These are phyloP conservation scores for Mesaphorura yosii DNA, from an alignment of 1,140 invertebrate species.

Conservation along the genomic window DNA sequence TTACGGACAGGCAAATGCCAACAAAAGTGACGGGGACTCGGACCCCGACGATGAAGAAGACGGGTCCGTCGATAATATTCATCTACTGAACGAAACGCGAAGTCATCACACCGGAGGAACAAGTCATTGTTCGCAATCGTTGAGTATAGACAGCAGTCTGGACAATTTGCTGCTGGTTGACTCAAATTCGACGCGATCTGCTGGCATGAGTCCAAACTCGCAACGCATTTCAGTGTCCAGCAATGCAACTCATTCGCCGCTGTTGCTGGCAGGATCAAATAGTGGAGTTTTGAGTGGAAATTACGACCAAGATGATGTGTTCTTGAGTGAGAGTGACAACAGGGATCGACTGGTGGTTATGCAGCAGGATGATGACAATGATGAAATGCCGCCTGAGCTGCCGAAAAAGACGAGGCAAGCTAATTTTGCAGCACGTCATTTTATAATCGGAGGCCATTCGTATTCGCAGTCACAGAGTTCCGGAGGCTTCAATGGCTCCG, in stretches of 20 bases:
- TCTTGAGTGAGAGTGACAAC: constrained; percentile 8
- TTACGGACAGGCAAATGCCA: too few species aligned
- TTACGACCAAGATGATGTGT: constrained; percentile 28
- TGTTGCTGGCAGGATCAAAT: background rate
- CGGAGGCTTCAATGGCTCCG: background rate
- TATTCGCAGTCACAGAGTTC: background rate
- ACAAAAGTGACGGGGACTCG: too few species aligned
- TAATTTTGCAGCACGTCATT: constrained; percentile 2
- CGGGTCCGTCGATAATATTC: too few species aligned
- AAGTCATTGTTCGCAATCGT: constrained; percentile 26
- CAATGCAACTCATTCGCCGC: background rate
- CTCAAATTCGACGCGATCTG: constrained; percentile 20
- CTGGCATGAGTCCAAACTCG: constrained; percentile 28
- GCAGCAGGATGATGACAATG: background rate
- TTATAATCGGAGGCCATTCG: background rate
- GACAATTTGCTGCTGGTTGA: constrained; percentile 29
- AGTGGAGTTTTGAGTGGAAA: constrained; percentile 6
- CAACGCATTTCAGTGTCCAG: too few species aligned
- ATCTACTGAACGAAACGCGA: constrained; percentile 4
- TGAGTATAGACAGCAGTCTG: constrained; percentile 24
- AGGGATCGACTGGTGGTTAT: too few species aligned
- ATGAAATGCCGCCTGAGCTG: constrained; percentile 17
- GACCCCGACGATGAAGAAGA: too few species aligned
- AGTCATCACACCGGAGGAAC: constrained; percentile 6
- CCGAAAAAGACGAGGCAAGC: constrained; percentile 19